Evolutionary conservation across 2,113 vertebrate species (phyloP).

Genomic region (Odocoileus hemionus): DNA sequence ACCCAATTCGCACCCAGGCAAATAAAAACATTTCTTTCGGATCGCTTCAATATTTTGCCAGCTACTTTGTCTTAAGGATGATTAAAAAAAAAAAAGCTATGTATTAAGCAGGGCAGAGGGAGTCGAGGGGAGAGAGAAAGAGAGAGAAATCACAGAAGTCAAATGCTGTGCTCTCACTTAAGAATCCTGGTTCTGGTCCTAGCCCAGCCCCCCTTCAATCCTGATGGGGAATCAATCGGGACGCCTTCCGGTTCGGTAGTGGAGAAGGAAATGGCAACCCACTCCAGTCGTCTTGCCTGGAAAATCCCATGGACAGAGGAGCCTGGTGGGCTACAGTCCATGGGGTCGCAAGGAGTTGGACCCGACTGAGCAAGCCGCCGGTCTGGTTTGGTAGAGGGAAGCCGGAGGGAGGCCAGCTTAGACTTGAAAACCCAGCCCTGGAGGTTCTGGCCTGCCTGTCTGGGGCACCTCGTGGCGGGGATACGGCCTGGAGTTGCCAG

Average conservation of each 20-base stretch:
- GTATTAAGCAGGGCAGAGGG: background rate
- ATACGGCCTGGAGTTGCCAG: accelerated
- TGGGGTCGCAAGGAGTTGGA: background rate
- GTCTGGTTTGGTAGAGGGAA: slow-evolving; percentile 62
- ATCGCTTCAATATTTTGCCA: slow-evolving; percentile 81
- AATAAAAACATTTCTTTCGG: slow-evolving; percentile 79
- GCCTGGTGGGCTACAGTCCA: background rate
- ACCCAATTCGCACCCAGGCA: slow-evolving; percentile 80
- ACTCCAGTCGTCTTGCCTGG: background rate
- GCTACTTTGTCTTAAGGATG: slow-evolving; percentile 78
- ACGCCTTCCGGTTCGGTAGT: slow-evolving; percentile 58
- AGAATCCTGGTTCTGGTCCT: background rate
- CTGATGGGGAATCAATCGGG: slow-evolving; percentile 32
- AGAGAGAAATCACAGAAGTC: background rate
- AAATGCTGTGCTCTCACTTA: slow-evolving; percentile 44
- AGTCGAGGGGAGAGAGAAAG: background rate
- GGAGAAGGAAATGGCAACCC: background rate
- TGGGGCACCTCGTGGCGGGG: accelerated
- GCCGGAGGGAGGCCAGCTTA: slow-evolving; percentile 2
- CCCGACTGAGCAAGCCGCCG: background rate
- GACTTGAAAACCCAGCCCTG: background rate
- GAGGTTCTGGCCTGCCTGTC: background rate
- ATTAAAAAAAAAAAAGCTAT: slow-evolving; percentile 47
- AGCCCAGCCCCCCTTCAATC: slow-evolving; percentile 24
- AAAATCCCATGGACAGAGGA: background rate